Evolutionary conservation across 2,113 vertebrate species (phyloP).

Genomic region (Chrysochloris asiatica): DNA sequence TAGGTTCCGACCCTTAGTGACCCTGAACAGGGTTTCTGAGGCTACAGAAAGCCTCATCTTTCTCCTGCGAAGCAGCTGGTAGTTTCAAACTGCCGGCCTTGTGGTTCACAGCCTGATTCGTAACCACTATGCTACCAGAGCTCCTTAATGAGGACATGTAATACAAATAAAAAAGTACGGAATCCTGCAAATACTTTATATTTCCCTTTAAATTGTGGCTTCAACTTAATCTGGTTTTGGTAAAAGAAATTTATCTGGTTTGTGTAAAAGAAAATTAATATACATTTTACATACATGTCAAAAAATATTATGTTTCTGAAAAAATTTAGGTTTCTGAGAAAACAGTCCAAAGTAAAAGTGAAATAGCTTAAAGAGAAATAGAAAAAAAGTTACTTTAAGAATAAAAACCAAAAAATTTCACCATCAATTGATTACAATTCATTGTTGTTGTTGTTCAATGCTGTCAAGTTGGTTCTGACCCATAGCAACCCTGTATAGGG

Average conservation of each 20-base stretch:
- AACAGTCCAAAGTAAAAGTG: not conserved
- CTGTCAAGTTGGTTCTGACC: no score
- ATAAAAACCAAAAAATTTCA: not conserved
- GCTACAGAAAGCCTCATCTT: no score
- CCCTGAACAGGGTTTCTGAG: no score
- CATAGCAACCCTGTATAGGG: no score
- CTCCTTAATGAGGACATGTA: no score
- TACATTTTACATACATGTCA: not conserved
- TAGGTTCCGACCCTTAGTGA: no score
- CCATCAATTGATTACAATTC: no score
- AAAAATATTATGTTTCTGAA: not conserved
- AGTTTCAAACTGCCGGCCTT: no score
- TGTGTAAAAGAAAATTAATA: not conserved
- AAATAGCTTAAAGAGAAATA: not conserved
- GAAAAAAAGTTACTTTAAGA: not conserved
- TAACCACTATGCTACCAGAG: no score
- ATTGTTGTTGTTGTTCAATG: no score
- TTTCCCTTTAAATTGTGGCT: not conserved
- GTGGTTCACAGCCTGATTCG: no score
- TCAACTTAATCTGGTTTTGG: not conserved
- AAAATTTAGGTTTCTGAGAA: not conserved
- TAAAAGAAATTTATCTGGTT: not conserved
- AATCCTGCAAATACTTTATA: not conserved
- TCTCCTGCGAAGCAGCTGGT: no score
- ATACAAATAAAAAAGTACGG: not conserved